These are phyloP conservation scores for Stenchaetothrips biformis DNA, from an alignment of 2,888 invertebrate species.

Conservation along the genomic window DNA sequence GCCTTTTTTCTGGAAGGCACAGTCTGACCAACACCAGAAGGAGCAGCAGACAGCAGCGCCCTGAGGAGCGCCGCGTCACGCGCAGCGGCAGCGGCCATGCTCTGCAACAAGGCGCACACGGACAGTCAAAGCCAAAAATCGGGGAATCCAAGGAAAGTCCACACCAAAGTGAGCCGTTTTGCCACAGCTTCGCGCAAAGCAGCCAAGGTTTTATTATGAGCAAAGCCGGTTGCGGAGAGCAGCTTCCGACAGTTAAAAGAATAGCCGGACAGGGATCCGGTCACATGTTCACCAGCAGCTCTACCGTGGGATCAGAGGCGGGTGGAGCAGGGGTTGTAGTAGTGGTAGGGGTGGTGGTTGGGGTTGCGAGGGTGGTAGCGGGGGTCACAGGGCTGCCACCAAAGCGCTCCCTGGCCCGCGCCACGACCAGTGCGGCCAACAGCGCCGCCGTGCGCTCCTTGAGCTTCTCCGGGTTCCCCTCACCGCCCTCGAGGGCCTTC, in stretches of 20 bases:
- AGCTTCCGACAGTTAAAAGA: no score
- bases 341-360: no score
- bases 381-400: neutral
- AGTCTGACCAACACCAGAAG: neutral
- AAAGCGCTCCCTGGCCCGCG: neutral
- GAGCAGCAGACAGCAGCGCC: neutral
- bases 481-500: neutral
- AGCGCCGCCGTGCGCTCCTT: neutral
- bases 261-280: no score
- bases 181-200: no score
- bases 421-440: neutral
- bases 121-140: neutral
- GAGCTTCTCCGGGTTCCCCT: neutral
- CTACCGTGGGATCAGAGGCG: no score
- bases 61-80: neutral
- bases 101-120: neutral
- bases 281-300: no score
- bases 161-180: no score
- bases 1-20: neutral
- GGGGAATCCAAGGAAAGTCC: no score
- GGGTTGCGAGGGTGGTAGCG: neutral
- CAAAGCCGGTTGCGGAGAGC: no score
- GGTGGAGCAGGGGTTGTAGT: no score
- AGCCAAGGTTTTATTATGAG: no score
- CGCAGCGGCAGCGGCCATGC: slow-evolving; percentile 3